Base-by-base conservation (phyloP, 2,113 vertebrate genomes). In the Anthoscopus minutus region DNA sequence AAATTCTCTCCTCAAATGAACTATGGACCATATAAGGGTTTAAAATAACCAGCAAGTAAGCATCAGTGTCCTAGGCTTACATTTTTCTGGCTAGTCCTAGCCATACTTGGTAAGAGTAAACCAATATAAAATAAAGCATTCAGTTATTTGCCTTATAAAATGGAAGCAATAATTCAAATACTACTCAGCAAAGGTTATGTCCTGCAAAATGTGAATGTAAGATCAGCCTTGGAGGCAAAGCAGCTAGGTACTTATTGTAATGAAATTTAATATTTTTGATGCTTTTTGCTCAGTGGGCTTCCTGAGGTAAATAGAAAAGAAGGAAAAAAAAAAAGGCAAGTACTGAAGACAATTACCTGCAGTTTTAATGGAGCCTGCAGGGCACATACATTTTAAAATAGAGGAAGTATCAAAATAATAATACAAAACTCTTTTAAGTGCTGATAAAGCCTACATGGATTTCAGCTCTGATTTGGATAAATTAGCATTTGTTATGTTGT, bases 151-250 rank as follows among this genome's bases (percentile, higher is more conserved):
- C 76, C 47, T 77, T 83, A 81, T 56, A 77, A 92, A 93, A 83
- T 64, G 20, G 57, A 92, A 88, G 73, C 56, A 92, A 42, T 92
- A 95, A 86, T 56, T 95, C 51, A 86, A 81, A 60, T 67, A 60
- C 58, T 88, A 88, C 72, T 71, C 57, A 80, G 79, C 42, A 95
- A 92, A 94, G 83, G 71, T 94, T 92, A 92, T 20, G 57, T 79
- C 81, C 61, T 51, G 27, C n/a, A 93, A 95, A 94, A 93, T 31
- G 8, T 62, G 86, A 93, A 73, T 87, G n/a, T 24, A 72, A 62
- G 67, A 91, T 57, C 13, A 80, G 65, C 51, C 80, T 82, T 56
- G 23, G 38, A 93, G 69, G 77, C 48, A 94, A 91, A 78, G n/a
- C 7, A 86, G 69, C 53, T 23, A 84, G 57, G 25, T 90, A 89